Conservation (phyloP, 1,140 invertebrate genomes). For the Asobara japonica region DNA sequence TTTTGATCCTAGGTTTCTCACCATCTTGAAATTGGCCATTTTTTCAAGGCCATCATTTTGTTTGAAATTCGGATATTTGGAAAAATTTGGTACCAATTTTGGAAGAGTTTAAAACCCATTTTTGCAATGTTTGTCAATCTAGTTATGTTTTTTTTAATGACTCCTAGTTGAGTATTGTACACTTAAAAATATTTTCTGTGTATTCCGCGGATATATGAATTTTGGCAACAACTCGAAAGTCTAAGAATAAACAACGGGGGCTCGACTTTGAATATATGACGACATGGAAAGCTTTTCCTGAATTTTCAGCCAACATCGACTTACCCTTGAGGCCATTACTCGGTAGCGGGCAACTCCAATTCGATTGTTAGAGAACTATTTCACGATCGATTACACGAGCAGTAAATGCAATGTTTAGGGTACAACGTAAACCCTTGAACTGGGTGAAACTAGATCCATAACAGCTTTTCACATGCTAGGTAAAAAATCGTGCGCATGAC, state of each 20-base stretch:
- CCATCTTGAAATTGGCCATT: too few relatives aligned
- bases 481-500: not conserved
- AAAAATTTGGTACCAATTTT: too few relatives aligned
- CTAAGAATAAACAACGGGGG: not conserved
- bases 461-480: not conserved
- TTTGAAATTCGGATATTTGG: too few relatives aligned
- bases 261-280: not conserved
- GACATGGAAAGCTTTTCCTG: not conserved
- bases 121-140: too few relatives aligned
- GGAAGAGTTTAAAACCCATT: too few relatives aligned
- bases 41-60: too few relatives aligned
- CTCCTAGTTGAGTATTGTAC: not conserved
- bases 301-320: not conserved
- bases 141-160: too few relatives aligned
- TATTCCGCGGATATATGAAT: not conserved
- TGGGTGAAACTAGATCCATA: not conserved
- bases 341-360: not conserved
- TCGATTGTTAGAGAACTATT: not conserved
- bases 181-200: not conserved
- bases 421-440: not conserved
- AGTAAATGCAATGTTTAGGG: not conserved
- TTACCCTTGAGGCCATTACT: not conserved
- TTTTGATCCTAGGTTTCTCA: too few relatives aligned
- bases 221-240: not conserved
- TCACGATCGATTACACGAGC: not conserved